Evolutionary conservation across 1,140 invertebrate species (phyloP).

Genomic region (Coenobita brevimanus): DNA sequence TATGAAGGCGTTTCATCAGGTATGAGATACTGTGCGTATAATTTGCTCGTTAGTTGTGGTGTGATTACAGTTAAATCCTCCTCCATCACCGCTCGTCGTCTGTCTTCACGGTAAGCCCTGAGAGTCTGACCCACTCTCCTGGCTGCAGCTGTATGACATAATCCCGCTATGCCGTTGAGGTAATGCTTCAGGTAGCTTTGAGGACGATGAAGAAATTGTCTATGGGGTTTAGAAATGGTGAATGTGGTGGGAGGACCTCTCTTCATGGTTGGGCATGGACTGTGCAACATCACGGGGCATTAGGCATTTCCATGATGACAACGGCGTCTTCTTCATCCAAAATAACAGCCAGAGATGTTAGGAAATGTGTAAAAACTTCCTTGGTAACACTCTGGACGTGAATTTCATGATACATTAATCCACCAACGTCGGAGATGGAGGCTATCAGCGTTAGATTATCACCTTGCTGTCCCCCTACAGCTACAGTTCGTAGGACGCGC

Average conservation of each 20-base stretch:
- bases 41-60: constrained; percentile 33
- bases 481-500: not conserved
- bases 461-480: constrained; percentile 14
- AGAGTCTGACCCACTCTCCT: not conserved
- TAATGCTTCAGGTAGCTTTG: constrained; percentile 8
- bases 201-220: constrained; percentile 14
- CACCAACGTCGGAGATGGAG: constrained; percentile 9
- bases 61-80: not conserved
- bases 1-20: constrained; percentile 22
- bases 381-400: too few species aligned
- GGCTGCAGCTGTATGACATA: not conserved
- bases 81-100: not conserved
- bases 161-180: constrained; percentile 13
- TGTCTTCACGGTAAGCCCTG: constrained; percentile 12
- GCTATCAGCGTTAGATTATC: constrained; percentile 24
- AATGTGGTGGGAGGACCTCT: constrained; percentile 15
- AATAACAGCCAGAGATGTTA: not conserved
- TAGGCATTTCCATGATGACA: constrained; percentile 17
- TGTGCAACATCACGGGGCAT: constrained; percentile 3
- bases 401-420: constrained; percentile 16
- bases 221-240: constrained; percentile 19
- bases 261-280: not conserved
- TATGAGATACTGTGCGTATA: not conserved
- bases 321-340: too few species aligned
- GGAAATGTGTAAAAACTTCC: not conserved